Conservation (phyloP, 92 coral and sea anemone species). For the Phenganax subtilis region DNA sequence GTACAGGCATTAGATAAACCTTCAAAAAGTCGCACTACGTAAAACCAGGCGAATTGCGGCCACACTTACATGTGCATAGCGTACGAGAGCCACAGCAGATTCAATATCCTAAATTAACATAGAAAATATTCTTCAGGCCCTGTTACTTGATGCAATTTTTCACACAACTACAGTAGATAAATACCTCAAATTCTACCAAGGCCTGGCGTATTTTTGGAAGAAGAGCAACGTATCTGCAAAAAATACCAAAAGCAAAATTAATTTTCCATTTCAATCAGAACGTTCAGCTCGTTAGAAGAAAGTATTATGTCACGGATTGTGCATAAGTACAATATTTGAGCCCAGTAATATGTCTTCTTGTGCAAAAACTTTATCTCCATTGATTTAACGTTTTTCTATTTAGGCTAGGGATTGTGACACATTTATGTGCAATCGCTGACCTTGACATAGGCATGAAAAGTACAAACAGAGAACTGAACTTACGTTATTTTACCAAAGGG, state of each 20-base stretch:
- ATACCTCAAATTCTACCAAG: conserved; percentile 96
- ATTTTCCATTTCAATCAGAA: not conserved
- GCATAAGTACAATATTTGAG: not conserved
- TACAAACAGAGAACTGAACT: conserved; percentile 35
- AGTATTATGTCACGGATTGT: not conserved
- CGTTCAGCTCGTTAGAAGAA: not conserved
- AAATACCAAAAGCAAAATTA: not conserved
- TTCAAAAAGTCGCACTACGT: no score
- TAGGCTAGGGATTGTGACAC: no score
- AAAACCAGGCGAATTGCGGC: no score
- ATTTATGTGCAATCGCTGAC: no score
- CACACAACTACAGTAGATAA: not conserved
- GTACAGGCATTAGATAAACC: not conserved
- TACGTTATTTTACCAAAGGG: conserved; percentile 98
- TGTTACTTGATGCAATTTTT: not conserved
- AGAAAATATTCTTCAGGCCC: not conserved
- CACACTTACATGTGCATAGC: conserved; percentile 79
- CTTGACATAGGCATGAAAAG: not conserved
- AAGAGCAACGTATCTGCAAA: conserved; percentile 79
- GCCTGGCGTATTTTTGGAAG: conserved; percentile 99
- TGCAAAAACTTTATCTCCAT: no score
- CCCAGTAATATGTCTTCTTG: no score
- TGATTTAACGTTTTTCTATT: no score
- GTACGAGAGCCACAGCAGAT: conserved; percentile 93
- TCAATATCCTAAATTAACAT: conserved; percentile 65